Evolutionary conservation across 1,140 invertebrate species (phyloP).

Genomic region (Caenorhabditis brenneri): DNA sequence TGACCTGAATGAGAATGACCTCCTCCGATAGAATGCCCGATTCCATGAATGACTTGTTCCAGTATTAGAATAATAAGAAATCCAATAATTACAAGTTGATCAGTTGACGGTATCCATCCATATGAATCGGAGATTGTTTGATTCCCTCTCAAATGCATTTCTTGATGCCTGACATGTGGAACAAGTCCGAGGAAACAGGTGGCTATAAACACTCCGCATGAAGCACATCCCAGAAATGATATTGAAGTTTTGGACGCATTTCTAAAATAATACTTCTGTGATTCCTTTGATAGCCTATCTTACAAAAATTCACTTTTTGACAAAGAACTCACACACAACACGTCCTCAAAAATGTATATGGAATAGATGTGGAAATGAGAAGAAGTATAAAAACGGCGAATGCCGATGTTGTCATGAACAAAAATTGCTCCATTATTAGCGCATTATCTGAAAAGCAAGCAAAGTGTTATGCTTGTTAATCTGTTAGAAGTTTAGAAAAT

Average conservation of each 20-base stretch:
- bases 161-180: constrained; percentile 69
- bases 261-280: too few relatives aligned
- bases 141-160: constrained; percentile 52
- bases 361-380: constrained; percentile 48
- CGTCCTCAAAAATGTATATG: constrained; percentile 52
- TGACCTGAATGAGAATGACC: constrained; percentile 6
- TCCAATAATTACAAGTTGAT: constrained; percentile 52
- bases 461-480: background rate
- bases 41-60: constrained; percentile 52
- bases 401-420: constrained; percentile 7
- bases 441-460: background rate
- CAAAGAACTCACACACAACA: constrained; percentile 32
- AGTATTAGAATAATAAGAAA: constrained; percentile 56
- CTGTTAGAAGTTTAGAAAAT: background rate
- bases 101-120: constrained; percentile 31
- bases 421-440: constrained; percentile 9
- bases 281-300: too few relatives aligned
- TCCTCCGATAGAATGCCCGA: constrained; percentile 3
- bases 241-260: constrained; percentile 16
- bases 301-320: too few relatives aligned
- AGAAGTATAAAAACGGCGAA: constrained; percentile 51
- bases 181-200: constrained; percentile 72
- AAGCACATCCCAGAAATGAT: constrained; percentile 63
- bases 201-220: constrained; percentile 72
- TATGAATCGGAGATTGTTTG: background rate